Base-by-base conservation (phyloP, 2,797 vertebrate species). In the Xiphorhynchus erythropygius region DNA sequence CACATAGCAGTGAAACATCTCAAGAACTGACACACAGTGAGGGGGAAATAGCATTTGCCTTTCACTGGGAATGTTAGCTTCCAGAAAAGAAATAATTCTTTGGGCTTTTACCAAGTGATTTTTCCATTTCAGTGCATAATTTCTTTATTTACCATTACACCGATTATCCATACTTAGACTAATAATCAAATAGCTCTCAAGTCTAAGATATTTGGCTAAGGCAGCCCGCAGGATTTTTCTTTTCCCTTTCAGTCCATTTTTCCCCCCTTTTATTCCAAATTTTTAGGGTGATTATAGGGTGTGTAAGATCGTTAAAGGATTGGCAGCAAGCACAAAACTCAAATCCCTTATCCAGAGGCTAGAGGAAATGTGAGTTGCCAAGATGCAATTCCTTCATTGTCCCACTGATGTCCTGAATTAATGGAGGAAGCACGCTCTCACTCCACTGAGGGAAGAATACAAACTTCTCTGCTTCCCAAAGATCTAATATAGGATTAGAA, bases 131-230 rank as follows among this genome's bases (percentile, higher is more conserved):
- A 95, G 93, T 89, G 84, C 89, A 97, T 96, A 95, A 96, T 97
- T 95, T 96, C 95, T 94, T 97, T 97, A 97, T 96, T 96, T 89
- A 95, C 95, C 94, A 92, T 97, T 97, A 96, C 88, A 96, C 81
- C 16, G 84, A 97, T 97, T 97, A 97, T 91, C 94, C 95, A 94
- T 97, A 96, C 96, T 97, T 95, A 96, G 89, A 74, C 79, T 97
- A 96, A 97, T 97, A 94, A 97, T 97, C 91, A 96, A 97, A 96
- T 95, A 96, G 85, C 87, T 95, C 94, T 82, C 93, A 73, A 96
- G 91, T 84, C 94, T 87, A 96, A 96, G 78, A 95, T 82, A 91
- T 67, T 97, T 96, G 89, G 87, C 89, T 94, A 79, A 97, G 87
- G 91, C 87, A 96, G 92, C 93, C 93, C 0, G 5, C 84, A 84